Conservation (phyloP, 2,113 vertebrate genomes). For the Brachyhypopomus gauderio region DNA sequence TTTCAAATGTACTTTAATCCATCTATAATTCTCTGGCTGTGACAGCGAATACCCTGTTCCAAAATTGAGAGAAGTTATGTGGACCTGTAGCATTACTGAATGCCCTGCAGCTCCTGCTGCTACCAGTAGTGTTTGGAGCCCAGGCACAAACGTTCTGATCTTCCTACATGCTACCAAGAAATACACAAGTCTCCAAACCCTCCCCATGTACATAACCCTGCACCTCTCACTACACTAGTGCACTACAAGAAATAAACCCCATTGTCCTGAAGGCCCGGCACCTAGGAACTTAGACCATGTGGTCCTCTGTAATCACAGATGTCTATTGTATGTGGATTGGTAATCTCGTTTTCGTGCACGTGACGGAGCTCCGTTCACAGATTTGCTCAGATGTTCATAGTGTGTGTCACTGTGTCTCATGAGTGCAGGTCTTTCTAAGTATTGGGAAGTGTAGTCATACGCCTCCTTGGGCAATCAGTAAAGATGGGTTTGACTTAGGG, state of each 20-base stretch:
- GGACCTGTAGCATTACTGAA: no score
- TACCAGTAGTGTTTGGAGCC: background rate
- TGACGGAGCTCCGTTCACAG: background rate
- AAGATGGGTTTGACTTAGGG: conserved; percentile 11
- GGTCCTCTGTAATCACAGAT: background rate
- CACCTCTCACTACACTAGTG: background rate
- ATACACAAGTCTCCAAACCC: background rate
- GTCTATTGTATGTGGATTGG: no score
- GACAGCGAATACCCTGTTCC: background rate
- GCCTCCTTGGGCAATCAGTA: conserved; percentile 32
- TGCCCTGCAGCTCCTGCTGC: background rate
- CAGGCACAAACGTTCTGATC: background rate
- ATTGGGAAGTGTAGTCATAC: conserved; percentile 31
- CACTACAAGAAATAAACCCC: background rate
- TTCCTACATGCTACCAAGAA: background rate
- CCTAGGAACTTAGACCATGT: background rate
- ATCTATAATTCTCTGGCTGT: background rate
- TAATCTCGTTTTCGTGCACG: no score
- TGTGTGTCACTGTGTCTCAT: background rate
- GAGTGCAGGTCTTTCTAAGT: background rate
- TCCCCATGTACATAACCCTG: background rate
- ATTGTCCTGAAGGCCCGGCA: background rate
- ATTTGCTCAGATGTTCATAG: background rate
- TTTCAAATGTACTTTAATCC: background rate
- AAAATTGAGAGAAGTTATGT: background rate